phyloP scores from a whole-genome alignment of 2,113 vertebrate species.

The Oreamnos americanus region DNA sequence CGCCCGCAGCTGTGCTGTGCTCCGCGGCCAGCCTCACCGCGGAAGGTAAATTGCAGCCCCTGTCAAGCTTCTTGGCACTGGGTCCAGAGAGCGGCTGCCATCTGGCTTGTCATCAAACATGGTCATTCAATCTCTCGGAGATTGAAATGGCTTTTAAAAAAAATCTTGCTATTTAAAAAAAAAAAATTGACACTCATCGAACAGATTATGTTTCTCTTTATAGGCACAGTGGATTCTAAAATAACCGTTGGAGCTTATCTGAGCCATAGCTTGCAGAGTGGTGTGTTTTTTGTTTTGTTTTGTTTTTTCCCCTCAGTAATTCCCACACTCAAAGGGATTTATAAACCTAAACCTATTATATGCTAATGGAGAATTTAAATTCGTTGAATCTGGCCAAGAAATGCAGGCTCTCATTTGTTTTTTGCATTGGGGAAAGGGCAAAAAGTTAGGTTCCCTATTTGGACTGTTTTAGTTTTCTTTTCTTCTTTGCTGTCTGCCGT shows the following conservation, averaged over 20 bases:
- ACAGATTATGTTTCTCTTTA: slow-evolving; percentile 78
- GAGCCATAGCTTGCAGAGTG: slow-evolving; percentile 70
- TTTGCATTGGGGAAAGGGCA: slow-evolving; percentile 68
- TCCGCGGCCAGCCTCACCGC: slow-evolving; percentile 80
- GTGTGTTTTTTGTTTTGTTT: slow-evolving; percentile 31
- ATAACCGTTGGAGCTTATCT: slow-evolving; percentile 74
- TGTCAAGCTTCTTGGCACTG: slow-evolving; percentile 82
- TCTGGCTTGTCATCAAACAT: slow-evolving; percentile 86
- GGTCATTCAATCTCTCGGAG: slow-evolving; percentile 82
- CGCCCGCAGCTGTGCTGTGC: slow-evolving; percentile 90
- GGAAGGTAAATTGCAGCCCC: slow-evolving; percentile 87
- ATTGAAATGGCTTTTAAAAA: slow-evolving; percentile 77
- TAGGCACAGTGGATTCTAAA: slow-evolving; percentile 75
- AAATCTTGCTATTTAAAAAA: slow-evolving; percentile 58
- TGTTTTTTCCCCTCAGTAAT: slow-evolving; percentile 66
- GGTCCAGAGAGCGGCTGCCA: slow-evolving; percentile 81
- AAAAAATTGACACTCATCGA: slow-evolving; percentile 65
- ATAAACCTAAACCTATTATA: slow-evolving; percentile 82
- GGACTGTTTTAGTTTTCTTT: background rate
- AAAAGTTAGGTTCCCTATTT: background rate
- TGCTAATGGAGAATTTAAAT: slow-evolving; percentile 84
- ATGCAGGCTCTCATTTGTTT: slow-evolving; percentile 78
- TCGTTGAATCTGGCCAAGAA: slow-evolving; percentile 80
- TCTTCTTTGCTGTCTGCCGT: background rate
- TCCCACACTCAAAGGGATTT: slow-evolving; percentile 82